Evolutionary conservation across 1,140 invertebrate species (phyloP), one percentile per base, ranked within the genome.

Genomic region (Euwallacea similis): DNA sequence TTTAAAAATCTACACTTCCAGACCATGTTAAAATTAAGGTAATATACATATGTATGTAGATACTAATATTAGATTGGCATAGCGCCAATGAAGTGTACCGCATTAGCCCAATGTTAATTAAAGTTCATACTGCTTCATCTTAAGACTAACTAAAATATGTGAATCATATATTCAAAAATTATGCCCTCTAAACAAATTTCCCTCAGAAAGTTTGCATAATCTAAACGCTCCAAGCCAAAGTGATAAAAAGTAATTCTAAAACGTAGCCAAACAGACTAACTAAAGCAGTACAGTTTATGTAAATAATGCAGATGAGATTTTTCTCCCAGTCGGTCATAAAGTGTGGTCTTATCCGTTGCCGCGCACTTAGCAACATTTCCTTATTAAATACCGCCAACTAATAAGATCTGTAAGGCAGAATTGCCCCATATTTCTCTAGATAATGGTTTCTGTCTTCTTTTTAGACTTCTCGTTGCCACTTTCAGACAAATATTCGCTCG

Each of bases 261-360:
- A 59, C 66, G 46, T 50, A 68, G 66, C 66, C 13, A 68, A 68
- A 60, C 16, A 68, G 42, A 47, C 66, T 60, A 68, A 43, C 67
- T 42, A n/a, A 33, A 74, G 74, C 74, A 73, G 73, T 75, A 75
- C 76, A 79, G 76, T 80, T 80, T 80, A 80, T 79, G 78, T 76
- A 80, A 80, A 80, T 79, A 78, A 78, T 78, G 77, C 78, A 80
- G 79, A 80, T 80, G 78, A 79, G 78, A 79, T 78, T 80, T 80
- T 79, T 79, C 77, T 76, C 64, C 73, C 73, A 73, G 73, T 72
- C 73, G 74, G 76, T 76, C 74, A 79, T 79, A 80, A 79, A 80
- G 61, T 77, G 74, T 66, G 69, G 76, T 72, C 72, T 79, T 80
- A 79, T 76, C 75, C 76, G 72, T 65, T 65, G 68, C 68, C 73